Evolutionary conservation across 1,140 invertebrate genomes (phyloP).

Genomic region (Ips nitidus): DNA sequence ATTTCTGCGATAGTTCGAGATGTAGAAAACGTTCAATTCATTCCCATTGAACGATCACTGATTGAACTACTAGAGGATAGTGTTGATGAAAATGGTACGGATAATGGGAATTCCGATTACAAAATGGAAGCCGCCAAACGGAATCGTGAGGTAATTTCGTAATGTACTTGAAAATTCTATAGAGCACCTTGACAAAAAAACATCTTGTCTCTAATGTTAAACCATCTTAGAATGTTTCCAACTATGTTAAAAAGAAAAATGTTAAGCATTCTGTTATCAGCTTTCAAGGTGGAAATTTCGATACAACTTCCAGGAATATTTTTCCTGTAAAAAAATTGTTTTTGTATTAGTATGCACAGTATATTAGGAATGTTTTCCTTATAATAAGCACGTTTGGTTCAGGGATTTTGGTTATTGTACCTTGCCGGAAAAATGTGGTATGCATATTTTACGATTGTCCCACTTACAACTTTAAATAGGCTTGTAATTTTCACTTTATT

Average conservation of each 20-base stretch:
- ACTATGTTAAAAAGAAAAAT: no score
- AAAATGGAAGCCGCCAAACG: conserved; percentile 4
- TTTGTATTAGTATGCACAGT: no score
- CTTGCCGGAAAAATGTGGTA: conserved; percentile 1
- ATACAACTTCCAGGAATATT: no score
- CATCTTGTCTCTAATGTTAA: no score
- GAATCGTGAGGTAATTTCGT: background rate
- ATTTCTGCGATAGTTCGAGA: conserved; percentile 13
- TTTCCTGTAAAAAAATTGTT: no score
- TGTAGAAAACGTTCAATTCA: conserved; percentile 4
- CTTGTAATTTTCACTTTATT: no score
- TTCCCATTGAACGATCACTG: background rate
- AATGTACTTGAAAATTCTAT: background rate
- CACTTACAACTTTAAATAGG: background rate
- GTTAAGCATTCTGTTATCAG: no score
- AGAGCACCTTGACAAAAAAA: no score
- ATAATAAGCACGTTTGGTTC: conserved; percentile 7
- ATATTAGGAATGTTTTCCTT: conserved; percentile 1
- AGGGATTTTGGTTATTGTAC: conserved; percentile 9
- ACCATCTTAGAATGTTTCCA: no score
- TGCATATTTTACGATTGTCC: conserved; percentile 7
- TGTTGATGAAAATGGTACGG: background rate
- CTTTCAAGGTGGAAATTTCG: no score
- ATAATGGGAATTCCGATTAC: conserved; percentile 8
- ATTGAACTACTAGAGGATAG: conserved; percentile 4